A percentile compares a stretch with the other conserved stretches of the same genome.
These are phyloP conservation scores for Augochlora pura DNA, from an alignment of 1,140 invertebrate genomes.

Conservation along the genomic window DNA sequence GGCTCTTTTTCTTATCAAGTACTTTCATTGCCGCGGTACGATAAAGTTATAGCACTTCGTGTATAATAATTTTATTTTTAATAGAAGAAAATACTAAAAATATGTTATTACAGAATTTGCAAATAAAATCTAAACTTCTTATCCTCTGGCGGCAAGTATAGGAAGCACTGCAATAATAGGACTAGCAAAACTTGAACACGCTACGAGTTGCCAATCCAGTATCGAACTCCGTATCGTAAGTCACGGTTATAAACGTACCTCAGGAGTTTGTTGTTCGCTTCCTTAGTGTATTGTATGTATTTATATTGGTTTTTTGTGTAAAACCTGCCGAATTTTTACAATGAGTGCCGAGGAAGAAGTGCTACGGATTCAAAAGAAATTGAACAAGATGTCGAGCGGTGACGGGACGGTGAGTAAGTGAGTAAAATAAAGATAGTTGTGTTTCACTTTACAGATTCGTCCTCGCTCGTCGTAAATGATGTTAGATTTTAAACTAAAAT, in stretches of 20 bases:
- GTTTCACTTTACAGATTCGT: constrained; percentile 36
- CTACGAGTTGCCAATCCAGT: constrained; percentile 35
- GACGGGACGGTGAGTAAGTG: constrained; percentile 89
- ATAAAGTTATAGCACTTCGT: too few species aligned
- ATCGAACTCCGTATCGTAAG: constrained; percentile 34
- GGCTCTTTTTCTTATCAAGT: too few species aligned
- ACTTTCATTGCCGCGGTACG: too few species aligned
- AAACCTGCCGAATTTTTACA: constrained; percentile 63
- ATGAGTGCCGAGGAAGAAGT: constrained; percentile 97
- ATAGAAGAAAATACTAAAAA: too few species aligned
- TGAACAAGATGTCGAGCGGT: constrained; percentile 94
- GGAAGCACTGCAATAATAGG: too few species aligned
- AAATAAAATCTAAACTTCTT: too few species aligned
- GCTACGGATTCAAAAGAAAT: constrained; percentile 94
- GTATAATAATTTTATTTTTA: too few species aligned
- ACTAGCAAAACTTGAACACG: too few species aligned
- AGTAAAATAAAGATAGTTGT: constrained; percentile 66
- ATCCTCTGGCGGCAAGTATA: too few species aligned
- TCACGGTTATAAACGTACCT: constrained; percentile 31
- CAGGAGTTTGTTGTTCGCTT: constrained; percentile 36
- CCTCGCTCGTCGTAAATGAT: constrained; percentile 9
- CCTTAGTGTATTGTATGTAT: constrained; percentile 36
- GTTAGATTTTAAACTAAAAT: constrained; percentile 9
- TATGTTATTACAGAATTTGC: too few species aligned
- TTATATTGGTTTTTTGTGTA: constrained; percentile 47